Evolutionary conservation across 1,140 invertebrate genomes (phyloP).

Genomic region (Leptopilina clavipes): DNA sequence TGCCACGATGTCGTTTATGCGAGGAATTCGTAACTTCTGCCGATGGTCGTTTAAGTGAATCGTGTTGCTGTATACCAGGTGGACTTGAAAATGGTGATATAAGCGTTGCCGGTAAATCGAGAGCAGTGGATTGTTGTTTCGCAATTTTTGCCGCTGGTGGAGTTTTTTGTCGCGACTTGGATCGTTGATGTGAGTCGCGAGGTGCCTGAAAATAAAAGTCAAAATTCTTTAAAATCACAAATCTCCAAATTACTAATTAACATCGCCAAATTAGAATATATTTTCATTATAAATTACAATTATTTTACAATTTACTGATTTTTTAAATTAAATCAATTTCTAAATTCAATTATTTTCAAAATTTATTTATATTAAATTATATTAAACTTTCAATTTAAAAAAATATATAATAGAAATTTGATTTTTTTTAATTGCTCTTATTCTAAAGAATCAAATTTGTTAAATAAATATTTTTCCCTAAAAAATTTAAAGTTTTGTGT

Average conservation of each 20-base stretch:
- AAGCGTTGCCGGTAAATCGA: conserved; percentile 50
- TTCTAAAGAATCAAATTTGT: too few species aligned
- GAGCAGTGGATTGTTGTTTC: conserved; percentile 54
- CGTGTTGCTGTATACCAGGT: conserved; percentile 50
- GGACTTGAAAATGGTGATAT: conserved; percentile 59
- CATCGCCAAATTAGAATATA: too few species aligned
- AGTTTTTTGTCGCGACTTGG: conserved; percentile 65
- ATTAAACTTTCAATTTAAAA: too few species aligned
- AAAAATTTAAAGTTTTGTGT: too few species aligned
- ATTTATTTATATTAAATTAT: too few species aligned
- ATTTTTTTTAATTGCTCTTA: too few species aligned
- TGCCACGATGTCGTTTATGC: not conserved
- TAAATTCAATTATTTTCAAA: too few species aligned
- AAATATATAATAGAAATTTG: not conserved
- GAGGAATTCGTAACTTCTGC: not conserved
- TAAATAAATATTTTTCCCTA: too few species aligned
- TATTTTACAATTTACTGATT: too few species aligned
- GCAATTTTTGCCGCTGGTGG: conserved; percentile 58
- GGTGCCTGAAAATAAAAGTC: not conserved
- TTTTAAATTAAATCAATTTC: too few species aligned
- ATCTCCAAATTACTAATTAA: not conserved
- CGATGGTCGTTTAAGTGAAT: conserved; percentile 30
- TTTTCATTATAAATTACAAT: too few species aligned
- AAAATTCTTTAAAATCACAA: not conserved
- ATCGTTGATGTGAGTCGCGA: conserved; percentile 57